Conservation (phyloP, 92 coral and sea anemone genomes). For the Montipora capitata region DNA sequence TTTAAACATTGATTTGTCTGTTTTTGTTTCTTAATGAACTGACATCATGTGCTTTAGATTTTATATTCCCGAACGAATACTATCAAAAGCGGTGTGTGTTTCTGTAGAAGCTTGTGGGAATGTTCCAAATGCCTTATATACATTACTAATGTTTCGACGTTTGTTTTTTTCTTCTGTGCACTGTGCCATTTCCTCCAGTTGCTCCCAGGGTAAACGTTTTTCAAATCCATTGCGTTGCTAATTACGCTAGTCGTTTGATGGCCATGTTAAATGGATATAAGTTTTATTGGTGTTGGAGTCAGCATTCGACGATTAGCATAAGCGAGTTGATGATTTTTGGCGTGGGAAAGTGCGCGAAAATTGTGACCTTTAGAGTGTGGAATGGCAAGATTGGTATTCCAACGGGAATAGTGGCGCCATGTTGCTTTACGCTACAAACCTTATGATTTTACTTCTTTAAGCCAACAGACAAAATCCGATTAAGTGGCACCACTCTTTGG, state of each 20-base stretch:
- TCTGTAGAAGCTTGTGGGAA: background rate
- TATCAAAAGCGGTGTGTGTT: background rate
- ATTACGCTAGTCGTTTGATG: background rate
- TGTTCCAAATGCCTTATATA: background rate
- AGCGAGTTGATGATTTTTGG: constrained; percentile 15
- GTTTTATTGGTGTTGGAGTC: constrained; percentile 25
- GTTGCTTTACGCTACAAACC: background rate
- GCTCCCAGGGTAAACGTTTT: background rate
- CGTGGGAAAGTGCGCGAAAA: constrained; percentile 43
- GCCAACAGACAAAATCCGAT: background rate
- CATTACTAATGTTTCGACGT: background rate
- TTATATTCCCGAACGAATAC: background rate
- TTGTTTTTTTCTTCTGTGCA: no score
- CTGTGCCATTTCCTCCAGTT: background rate
- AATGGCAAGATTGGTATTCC: background rate
- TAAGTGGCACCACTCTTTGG: background rate
- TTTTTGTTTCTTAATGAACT: constrained; percentile 20
- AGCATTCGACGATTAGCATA: constrained; percentile 11
- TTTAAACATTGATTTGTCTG: constrained; percentile 6
- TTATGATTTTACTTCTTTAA: background rate
- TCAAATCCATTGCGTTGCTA: constrained; percentile 14
- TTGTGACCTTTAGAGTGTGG: constrained; percentile 10
- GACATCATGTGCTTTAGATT: background rate
- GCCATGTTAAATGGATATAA: constrained; percentile 11
- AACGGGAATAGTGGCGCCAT: background rate